Percentiles rank a stretch among this genome's conserved stretches.
Conservation (phyloP, 2,797 vertebrate genomes). For the Mastacembelus armatus region DNA sequence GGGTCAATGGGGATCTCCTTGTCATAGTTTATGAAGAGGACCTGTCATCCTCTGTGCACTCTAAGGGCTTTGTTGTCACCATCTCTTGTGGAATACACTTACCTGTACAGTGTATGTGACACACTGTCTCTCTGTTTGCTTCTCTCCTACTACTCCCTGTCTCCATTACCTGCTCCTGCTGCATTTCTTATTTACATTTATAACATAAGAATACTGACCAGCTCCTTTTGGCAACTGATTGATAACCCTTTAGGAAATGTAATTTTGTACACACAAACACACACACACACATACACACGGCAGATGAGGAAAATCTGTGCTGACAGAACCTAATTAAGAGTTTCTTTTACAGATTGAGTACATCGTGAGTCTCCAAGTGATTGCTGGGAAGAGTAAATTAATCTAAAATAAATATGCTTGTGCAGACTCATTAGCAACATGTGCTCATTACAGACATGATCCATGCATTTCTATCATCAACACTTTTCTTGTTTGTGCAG, state of each 20-base stretch:
- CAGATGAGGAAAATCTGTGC: slow-evolving; percentile 4
- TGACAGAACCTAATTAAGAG: slow-evolving; percentile 34
- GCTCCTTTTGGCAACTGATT: slow-evolving; percentile 7
- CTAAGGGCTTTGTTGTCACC: slow-evolving; percentile 19
- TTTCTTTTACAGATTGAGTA: slow-evolving; percentile 13
- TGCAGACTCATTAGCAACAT: slow-evolving; percentile 44
- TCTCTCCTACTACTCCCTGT: neutral
- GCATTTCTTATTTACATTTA: slow-evolving; percentile 20
- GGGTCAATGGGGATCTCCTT: slow-evolving; percentile 25
- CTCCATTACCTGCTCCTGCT: neutral
- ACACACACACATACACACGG: slow-evolving; percentile 2
- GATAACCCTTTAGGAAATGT: slow-evolving; percentile 20
- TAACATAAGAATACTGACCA: neutral
- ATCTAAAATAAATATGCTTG: slow-evolving; percentile 29
- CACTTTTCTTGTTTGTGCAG: slow-evolving; percentile 31
- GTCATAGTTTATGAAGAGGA: slow-evolving; percentile 18
- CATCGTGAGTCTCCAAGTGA: slow-evolving; percentile 33
- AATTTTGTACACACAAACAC: neutral
- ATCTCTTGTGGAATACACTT: neutral
- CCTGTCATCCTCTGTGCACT: neutral
- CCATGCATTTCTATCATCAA: slow-evolving; percentile 24
- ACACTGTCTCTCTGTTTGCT: neutral
- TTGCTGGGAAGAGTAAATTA: slow-evolving; percentile 33
- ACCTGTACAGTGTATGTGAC: neutral
- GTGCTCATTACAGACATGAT: slow-evolving; percentile 42